Evolutionary conservation across 2,113 vertebrate genomes (phyloP).

Genomic region (Lates calcarifer): DNA sequence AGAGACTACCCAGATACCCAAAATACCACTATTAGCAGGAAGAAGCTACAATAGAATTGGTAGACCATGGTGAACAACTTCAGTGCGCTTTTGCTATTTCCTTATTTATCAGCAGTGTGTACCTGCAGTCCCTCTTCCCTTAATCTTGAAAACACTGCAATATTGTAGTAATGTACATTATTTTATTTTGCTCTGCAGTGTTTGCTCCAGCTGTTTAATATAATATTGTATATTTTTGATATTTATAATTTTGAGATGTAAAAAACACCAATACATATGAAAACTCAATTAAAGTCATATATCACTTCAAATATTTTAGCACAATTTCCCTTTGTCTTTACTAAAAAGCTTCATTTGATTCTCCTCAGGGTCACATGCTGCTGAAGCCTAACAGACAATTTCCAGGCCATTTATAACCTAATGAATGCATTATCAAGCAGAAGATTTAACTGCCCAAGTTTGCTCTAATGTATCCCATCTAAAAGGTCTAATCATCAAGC

Average conservation of each 20-base stretch:
- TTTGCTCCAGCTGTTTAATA: background rate
- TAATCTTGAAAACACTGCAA: background rate
- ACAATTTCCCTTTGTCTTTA: background rate
- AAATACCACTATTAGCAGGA: conserved; percentile 30
- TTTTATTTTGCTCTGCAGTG: background rate
- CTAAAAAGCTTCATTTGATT: conserved; percentile 23
- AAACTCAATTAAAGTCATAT: background rate
- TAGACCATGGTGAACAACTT: conserved; percentile 43
- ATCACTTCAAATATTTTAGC: conserved; percentile 1
- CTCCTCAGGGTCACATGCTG: conserved; percentile 19
- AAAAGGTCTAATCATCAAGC: background rate
- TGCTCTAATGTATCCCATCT: background rate
- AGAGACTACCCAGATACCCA: conserved; percentile 18
- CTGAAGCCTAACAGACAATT: conserved; percentile 17
- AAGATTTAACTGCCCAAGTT: conserved; percentile 21
- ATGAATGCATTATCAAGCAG: conserved; percentile 16
- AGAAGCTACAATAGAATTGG: conserved; percentile 33
- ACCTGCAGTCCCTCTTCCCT: background rate
- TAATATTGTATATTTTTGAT: background rate
- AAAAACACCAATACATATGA: background rate
- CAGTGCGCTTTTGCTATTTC: conserved; percentile 6
- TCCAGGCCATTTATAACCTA: conserved; percentile 2
- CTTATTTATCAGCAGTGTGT: conserved; percentile 27
- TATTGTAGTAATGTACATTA: background rate
- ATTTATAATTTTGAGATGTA: background rate